A percentile compares a stretch with the other conserved stretches of the same genome.
These are phyloP conservation scores for Lithobates pipiens DNA, from an alignment of 2,797 vertebrate genomes.

Conservation along the genomic window DNA sequence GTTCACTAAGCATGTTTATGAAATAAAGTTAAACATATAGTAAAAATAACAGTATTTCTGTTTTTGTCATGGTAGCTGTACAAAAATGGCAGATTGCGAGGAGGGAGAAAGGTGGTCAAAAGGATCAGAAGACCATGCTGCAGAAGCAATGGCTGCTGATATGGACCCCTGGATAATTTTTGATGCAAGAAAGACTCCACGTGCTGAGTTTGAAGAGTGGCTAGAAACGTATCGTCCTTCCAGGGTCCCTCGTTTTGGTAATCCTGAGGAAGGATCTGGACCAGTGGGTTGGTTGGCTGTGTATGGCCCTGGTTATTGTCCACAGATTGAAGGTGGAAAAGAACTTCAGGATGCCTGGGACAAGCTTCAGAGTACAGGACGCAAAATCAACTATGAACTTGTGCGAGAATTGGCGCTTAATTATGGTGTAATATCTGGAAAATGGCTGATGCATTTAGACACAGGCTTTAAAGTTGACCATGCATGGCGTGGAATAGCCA, in stretches of 20 bases:
- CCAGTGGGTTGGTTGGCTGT: constrained; percentile 88
- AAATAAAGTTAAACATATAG: too few species aligned
- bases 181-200: constrained; percentile 81
- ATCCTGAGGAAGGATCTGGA: constrained; percentile 69
- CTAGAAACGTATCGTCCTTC: constrained; percentile 88
- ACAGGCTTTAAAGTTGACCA: constrained; percentile 90
- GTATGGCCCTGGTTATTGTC: constrained; percentile 73
- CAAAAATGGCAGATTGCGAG: constrained; percentile 56
- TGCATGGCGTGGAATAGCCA: constrained; percentile 87
- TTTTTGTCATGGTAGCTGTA: constrained; percentile 30
- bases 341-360: constrained; percentile 90
- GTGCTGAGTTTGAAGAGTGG: constrained; percentile 85
- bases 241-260: constrained; percentile 80
- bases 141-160: constrained; percentile 89
- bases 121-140: constrained; percentile 83
- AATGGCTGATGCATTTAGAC: constrained; percentile 91
- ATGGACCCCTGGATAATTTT: constrained; percentile 92
- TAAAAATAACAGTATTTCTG: neutral
- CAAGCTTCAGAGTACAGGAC: constrained; percentile 78
- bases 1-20: too few species aligned
- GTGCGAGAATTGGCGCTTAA: constrained; percentile 88
- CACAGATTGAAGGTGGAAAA: constrained; percentile 69
- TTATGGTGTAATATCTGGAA: constrained; percentile 83
- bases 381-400: constrained; percentile 79
- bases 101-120: constrained; percentile 64